Base-by-base conservation (phyloP, 2,797 vertebrate species). In the Percopsis omiscomaycus region DNA sequence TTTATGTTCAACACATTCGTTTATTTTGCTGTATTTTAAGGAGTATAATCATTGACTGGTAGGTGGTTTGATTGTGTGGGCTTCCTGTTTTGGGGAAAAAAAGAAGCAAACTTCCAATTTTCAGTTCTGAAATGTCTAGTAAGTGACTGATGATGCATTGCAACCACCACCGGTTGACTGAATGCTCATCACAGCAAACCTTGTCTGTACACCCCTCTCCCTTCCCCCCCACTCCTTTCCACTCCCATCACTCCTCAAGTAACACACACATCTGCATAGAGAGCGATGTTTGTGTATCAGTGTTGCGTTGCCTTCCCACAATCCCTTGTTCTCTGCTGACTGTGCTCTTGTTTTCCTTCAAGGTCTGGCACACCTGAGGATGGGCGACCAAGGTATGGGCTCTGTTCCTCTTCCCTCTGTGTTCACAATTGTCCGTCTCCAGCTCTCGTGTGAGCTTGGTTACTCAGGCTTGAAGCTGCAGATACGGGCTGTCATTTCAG, bases 291-390 rank as follows among this genome's bases (percentile, higher is more conserved):
- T 94, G 93, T 91, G 86, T 94, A 90, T 94, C 90, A 83, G 82
- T 92, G 88, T 93, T 92, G 92, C 92, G 88, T 90, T 88, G 90
- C 89, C 93, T 96, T 94, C 94, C 95, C 91, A 75, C 94, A 90
- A 94, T 95, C 94, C 95, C 94, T 92, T 96, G 94, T 95, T 95
- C 91, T 95, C 94, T 98, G 94, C 96, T 99, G 96, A 99, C 95
- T 98, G 90, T 98, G 93, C 95, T 98, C 95, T 98, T 96, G 94
- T 98, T 98, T 96, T 92, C 96, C 95, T 96, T 98, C 93, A 98
- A 98, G 97, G 97, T 98, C 95, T 95, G 94, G 96, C 96, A 91
- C 96, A 99, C 95, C 94, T 99, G 96, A 98, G 98, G 97, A 98
- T 98, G 97, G 95, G 96, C 94, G 95, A 99, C 94, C 96, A 98